A percentile compares a stretch with the other conserved stretches of the same genome.
Conservation (phyloP, 2,888 invertebrate genomes). For the Torymus tubicola region DNA sequence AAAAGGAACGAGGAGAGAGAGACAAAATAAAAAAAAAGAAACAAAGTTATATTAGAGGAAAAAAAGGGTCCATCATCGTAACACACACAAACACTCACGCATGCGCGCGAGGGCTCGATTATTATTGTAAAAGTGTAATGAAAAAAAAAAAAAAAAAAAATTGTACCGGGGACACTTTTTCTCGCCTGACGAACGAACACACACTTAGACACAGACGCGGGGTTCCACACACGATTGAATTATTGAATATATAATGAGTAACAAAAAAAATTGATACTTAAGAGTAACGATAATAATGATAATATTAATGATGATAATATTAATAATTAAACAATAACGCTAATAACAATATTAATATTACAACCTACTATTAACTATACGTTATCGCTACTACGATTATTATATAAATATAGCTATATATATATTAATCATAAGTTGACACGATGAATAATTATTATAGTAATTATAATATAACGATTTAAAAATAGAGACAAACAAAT, state of each 20-base stretch:
- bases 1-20: neutral
- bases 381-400: constrained; percentile 53
- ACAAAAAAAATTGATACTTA: constrained; percentile 53
- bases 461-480: constrained; percentile 63
- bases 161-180: constrained; percentile 48
- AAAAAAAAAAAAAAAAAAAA: neutral
- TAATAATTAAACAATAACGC: constrained; percentile 40
- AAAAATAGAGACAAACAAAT: constrained; percentile 53
- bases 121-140: constrained; percentile 36
- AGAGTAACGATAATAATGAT: constrained; percentile 43
- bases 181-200: constrained; percentile 42
- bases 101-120: constrained; percentile 41
- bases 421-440: constrained; percentile 73
- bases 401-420: constrained; percentile 62
- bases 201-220: neutral
- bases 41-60: constrained; percentile 3
- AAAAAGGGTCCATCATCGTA: constrained; percentile 32
- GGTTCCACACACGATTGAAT: neutral
- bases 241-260: constrained; percentile 27
- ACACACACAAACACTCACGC: too few relatives aligned
- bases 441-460: constrained; percentile 69
- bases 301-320: constrained; percentile 37
- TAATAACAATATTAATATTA: constrained; percentile 53
- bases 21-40: neutral
- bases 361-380: constrained; percentile 55